Evolutionary conservation across 2,888 invertebrate genomes (phyloP), one percentile per base, ranked within the genome.

Genomic region (Incurvaria masculella): DNA sequence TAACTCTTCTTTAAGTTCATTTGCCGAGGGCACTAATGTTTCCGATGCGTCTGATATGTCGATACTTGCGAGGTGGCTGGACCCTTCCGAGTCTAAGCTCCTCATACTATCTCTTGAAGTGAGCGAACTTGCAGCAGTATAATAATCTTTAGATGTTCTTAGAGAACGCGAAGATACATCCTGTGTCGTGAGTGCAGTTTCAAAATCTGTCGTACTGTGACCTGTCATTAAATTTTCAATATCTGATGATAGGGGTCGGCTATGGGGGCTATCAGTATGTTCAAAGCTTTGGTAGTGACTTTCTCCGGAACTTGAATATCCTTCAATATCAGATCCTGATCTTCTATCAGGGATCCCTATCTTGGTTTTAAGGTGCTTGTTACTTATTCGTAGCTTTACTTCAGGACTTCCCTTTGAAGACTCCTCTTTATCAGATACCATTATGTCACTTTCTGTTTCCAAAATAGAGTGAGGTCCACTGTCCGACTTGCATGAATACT

Each of bases 11-110:
- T 88, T 87, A 44, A 88, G 69, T 65, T 94, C 94, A 61, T 89
- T 87, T 8, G 90, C 88, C 2, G 97, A 95, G 14, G 95, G 93
- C 10, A 97, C 89, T 8, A 97, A 71, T 2, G 97, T 97, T 73
- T 96, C 96, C 1, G 95, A 95, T 21, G 89, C 81, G 68, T 97
- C 96, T 26, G 95, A 95, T 33, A 93, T 86, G 71, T 94, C 94
- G 53, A 94, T 85, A 61, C 94, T 94, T 1, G 89, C 93, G 49
- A 94, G 79, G 66, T 94, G 89, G 17, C 92, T 93, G 0, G 94
- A 94, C 54, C 90, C 91, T 68, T 94, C 89, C 2, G 94, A 94
- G 61, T 93, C 92, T 41, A 94, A 75, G 50, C 94, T 94, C 63
- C 88, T 91, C 87, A 93, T 91, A 53, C 94, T 94, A 62, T 92